Evolutionary conservation across 2,797 vertebrate species (phyloP).

Genomic region (Sternarchorhynchus goeldii): DNA sequence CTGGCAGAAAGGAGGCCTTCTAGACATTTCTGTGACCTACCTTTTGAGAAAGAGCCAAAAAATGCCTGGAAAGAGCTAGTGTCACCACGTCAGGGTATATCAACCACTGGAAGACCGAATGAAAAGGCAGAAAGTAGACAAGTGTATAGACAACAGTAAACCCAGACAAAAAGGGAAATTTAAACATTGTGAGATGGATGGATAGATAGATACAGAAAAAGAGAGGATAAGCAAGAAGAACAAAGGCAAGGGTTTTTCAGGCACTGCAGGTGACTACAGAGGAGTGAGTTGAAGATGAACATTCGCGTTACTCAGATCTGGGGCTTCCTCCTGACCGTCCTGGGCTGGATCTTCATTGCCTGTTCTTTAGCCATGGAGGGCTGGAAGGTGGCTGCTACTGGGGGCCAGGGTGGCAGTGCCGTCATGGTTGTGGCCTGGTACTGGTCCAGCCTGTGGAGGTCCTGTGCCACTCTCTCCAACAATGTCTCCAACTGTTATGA

Average conservation of each 20-base stretch:
- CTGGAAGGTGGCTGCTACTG: slow-evolving; percentile 89
- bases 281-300: slow-evolving; percentile 71
- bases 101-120: background rate
- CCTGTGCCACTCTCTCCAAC: slow-evolving; percentile 89
- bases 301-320: slow-evolving; percentile 86
- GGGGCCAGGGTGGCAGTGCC: slow-evolving; percentile 80
- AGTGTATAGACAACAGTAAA: slow-evolving; percentile 11
- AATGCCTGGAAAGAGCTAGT: background rate
- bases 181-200: background rate
- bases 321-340: slow-evolving; percentile 84
- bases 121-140: background rate
- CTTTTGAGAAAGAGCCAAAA: background rate
- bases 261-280: background rate
- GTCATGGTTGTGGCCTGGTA: slow-evolving; percentile 90
- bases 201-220: background rate
- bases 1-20: background rate
- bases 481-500: slow-evolving; percentile 91
- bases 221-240: too few relatives aligned
- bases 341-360: slow-evolving; percentile 91
- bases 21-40: background rate
- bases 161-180: slow-evolving; percentile 18
- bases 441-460: slow-evolving; percentile 94
- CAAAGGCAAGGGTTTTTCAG: background rate
- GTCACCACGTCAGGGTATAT: background rate
- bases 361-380: slow-evolving; percentile 94